phyloP scores from a whole-genome alignment of 2,888 invertebrate species.

The Drosophila greeni region DNA sequence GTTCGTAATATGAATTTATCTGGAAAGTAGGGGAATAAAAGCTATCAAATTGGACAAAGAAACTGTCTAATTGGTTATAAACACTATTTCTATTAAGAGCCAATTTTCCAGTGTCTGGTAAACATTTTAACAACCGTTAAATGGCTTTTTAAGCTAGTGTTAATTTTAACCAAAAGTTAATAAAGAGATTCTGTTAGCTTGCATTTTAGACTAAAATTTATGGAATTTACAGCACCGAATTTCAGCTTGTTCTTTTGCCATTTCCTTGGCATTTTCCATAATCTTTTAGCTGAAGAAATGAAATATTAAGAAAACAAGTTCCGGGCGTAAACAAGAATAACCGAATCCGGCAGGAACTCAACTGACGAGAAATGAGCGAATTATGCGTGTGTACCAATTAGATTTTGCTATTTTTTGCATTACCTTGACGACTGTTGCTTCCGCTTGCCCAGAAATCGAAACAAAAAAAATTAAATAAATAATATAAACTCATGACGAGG shows the following conservation, averaged over 20 bases:
- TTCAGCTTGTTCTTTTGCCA: neutral
- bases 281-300: slow-evolving; percentile 33
- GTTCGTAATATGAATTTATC: neutral
- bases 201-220: no score
- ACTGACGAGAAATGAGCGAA: slow-evolving; percentile 22
- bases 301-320: slow-evolving; percentile 46
- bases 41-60: neutral
- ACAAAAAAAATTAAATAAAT: slow-evolving; percentile 25
- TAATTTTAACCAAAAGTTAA: no score
- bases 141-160: no score
- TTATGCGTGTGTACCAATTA: slow-evolving; percentile 48
- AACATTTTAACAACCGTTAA: no score
- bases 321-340: slow-evolving; percentile 41
- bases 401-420: slow-evolving; percentile 33
- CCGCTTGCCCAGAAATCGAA: slow-evolving; percentile 34
- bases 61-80: neutral
- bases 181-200: no score
- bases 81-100: neutral
- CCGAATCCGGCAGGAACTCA: slow-evolving; percentile 8
- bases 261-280: slow-evolving; percentile 7
- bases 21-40: neutral
- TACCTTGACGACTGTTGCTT: slow-evolving; percentile 43
- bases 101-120: neutral
- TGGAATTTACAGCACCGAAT: neutral
- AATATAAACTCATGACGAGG: slow-evolving; percentile 35